phyloP scores from a whole-genome alignment of 2,888 invertebrate genomes.

The Eupithecia vulgata region DNA sequence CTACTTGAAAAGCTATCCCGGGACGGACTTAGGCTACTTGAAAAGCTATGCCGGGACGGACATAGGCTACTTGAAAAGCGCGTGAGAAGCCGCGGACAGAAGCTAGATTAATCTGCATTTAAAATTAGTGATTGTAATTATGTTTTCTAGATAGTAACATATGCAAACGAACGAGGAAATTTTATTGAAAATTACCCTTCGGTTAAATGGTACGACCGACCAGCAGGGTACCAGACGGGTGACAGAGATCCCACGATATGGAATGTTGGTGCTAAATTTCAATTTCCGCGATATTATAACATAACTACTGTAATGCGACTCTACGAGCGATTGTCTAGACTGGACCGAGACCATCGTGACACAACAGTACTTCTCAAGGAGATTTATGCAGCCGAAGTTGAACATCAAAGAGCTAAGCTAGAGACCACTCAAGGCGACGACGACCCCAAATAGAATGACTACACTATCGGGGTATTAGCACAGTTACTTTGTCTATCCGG shows the following conservation, averaged over 20 bases:
- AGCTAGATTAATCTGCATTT: background rate
- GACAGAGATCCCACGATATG: background rate
- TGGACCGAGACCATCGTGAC: background rate
- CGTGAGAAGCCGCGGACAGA: too few species aligned
- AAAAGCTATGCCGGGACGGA: too few species aligned
- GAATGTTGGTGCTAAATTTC: background rate
- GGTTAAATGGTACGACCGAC: rapidly evolving
- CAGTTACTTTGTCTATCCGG: background rate
- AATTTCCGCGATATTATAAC: background rate
- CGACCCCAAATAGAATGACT: too few species aligned
- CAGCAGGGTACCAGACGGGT: background rate
- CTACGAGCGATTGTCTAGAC: background rate
- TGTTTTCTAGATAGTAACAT: background rate
- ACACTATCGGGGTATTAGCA: background rate
- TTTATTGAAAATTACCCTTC: background rate
- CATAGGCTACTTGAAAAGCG: too few species aligned
- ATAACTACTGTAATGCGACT: background rate
- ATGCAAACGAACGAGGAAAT: background rate
- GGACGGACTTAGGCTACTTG: too few species aligned
- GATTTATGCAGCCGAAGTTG: background rate
- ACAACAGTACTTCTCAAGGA: background rate
- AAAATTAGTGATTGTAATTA: background rate
- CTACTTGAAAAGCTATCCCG: too few species aligned
- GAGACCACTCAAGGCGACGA: rapidly evolving
- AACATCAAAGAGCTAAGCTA: background rate